Evolutionary conservation across 1,140 invertebrate genomes (phyloP).

Genomic region (Sarcophaga bullata): DNA sequence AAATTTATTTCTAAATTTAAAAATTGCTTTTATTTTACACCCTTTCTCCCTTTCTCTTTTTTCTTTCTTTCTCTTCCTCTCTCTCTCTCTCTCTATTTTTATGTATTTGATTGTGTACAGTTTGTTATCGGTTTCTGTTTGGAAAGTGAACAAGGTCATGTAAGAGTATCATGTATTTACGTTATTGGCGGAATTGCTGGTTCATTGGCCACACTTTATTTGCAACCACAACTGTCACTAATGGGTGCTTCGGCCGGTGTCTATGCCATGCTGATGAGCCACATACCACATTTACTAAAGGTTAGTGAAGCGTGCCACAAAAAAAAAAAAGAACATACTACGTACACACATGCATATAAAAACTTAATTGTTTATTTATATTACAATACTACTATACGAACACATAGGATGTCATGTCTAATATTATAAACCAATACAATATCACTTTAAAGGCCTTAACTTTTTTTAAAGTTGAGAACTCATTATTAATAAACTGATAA

Average conservation of each 20-base stretch:
- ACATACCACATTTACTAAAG: conserved; percentile 88
- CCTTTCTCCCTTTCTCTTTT: not conserved
- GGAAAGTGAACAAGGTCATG: conserved; percentile 85
- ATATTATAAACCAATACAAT: no score
- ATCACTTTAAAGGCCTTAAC: no score
- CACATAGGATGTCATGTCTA: no score
- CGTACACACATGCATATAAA: no score
- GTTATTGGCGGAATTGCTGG: conserved; percentile 75
- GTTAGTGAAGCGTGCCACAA: conserved; percentile 68
- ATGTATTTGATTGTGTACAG: conserved; percentile 61
- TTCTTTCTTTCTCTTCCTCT: not conserved
- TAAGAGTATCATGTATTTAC: conserved; percentile 78
- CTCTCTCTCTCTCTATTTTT: not conserved
- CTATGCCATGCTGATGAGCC: conserved; percentile 91
- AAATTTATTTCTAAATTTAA: no score
- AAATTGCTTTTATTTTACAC: conserved; percentile 53
- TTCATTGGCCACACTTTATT: conserved; percentile 79
- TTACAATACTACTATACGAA: no score
- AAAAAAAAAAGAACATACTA: not conserved
- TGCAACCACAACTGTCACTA: conserved; percentile 81
- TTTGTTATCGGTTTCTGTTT: conserved; percentile 76
- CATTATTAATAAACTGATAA: no score
- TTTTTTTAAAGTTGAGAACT: no score
- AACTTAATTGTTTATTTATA: no score
- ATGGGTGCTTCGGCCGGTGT: conserved; percentile 95